Base-by-base conservation (phyloP, 1,140 invertebrate genomes). In the Lutraria rhynchaena region DNA sequence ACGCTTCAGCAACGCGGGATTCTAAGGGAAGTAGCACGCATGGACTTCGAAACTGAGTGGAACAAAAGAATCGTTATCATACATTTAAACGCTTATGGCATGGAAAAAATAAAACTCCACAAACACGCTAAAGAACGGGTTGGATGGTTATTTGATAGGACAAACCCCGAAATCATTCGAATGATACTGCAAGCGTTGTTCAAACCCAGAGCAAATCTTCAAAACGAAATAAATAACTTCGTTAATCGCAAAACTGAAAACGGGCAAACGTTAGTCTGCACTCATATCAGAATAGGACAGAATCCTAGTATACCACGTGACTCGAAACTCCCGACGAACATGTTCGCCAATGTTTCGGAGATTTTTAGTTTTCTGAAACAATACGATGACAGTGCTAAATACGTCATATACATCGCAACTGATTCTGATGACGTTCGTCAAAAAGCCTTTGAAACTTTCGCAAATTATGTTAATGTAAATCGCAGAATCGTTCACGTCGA, bases 241-340 rank as follows among this genome's bases (percentile, higher is more conserved):
- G 31, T 49, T 3, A 0, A 24, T 19, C 11, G 27, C 19, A 27
- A 31, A 19, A 60, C 33, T 1, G 15, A 41, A 41, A 17, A 29
- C 4, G 65, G 33, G 3, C 27, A 55, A n/a, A 37, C 65, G 1
- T 46, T 88, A 1, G 65, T 87, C 0, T 88, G 87, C 53, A 73
- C 65, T 3, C 87, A 88, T 35, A 81, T 86, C 9, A 53, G 87
- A 44, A 76, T 85, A 11, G 87, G 85, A 27, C 70, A 76, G 35
- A 88, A 84, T 63, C 76, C 77, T 0, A 69, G 69, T 29, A 73
- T 85, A 11, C 82, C 83, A 27, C 65, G 41, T n/a, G 87, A 87
- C 37, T 22, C 17, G 4, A 49, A 49, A 46, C n/a, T 71, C 0
- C 46, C 24, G 33, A 71, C 19, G 15, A 29, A 33, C 11, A 22